Percentiles rank a stretch among this genome's conserved stretches.
These are phyloP conservation scores for Crocidura indochinensis DNA, from an alignment of 2,797 vertebrate genomes.

Conservation along the genomic window DNA sequence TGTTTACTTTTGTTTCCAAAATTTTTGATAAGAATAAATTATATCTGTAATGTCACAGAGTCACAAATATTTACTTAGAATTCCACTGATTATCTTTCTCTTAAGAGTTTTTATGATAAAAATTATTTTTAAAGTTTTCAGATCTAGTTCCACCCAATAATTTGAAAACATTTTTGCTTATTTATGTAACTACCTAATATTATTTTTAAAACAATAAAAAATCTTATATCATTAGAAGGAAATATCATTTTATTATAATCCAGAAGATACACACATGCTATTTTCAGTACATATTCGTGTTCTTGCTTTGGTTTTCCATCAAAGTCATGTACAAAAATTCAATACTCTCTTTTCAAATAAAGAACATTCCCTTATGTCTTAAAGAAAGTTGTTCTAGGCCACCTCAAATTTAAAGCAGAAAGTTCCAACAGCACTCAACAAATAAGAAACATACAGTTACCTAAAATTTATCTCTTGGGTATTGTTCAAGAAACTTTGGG, in stretches of 20 bases:
- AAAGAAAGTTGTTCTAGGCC: conserved; percentile 77
- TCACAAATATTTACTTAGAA: background rate
- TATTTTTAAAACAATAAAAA: conserved; percentile 53
- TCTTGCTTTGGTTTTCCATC: conserved; percentile 65
- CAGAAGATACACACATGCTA: background rate
- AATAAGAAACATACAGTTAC: conserved; percentile 81
- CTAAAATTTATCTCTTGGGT: conserved; percentile 81
- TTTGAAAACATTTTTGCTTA: conserved; percentile 55
- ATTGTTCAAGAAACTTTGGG: conserved; percentile 75
- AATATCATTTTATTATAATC: background rate
- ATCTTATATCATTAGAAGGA: background rate
- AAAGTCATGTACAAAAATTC: conserved; percentile 73
- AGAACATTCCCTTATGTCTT: conserved; percentile 78
- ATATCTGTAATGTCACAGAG: background rate
- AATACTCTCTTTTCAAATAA: conserved; percentile 77
- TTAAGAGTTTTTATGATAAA: conserved; percentile 18
- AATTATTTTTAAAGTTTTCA: no score
- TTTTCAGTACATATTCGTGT: conserved; percentile 71
- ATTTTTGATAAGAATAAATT: background rate
- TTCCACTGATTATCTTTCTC: no score
- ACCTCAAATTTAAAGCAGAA: conserved; percentile 81
- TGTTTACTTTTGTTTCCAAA: no score
- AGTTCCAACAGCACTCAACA: conserved; percentile 79
- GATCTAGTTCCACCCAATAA: background rate
- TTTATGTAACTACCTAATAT: conserved; percentile 8